phyloP scores from a whole-genome alignment of 2,113 vertebrate genomes.

The Lutjanus erythropterus region DNA sequence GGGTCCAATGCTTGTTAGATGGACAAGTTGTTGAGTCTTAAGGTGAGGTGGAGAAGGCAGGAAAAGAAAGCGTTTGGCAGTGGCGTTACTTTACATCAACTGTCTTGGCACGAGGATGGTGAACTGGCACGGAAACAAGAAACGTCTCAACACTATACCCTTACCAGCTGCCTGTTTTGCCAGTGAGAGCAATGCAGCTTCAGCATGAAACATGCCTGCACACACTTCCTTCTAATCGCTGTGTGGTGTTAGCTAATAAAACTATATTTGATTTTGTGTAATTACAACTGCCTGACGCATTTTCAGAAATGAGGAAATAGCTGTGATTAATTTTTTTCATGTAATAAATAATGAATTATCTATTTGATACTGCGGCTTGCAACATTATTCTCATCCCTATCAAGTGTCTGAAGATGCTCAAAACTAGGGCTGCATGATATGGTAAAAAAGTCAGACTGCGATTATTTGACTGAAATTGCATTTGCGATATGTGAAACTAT shows the following conservation, averaged over 20 bases:
- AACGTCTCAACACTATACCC: conserved; percentile 65
- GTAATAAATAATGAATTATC: not conserved
- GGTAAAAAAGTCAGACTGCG: no score
- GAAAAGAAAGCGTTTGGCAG: conserved; percentile 53
- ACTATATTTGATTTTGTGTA: conserved; percentile 46
- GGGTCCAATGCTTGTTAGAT: conserved; percentile 53
- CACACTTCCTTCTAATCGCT: conserved; percentile 54
- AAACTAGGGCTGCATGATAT: no score
- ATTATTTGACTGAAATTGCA: no score
- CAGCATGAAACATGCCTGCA: conserved; percentile 44
- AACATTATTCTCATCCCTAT: not conserved
- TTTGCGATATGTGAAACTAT: no score
- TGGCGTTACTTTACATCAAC: conserved; percentile 52
- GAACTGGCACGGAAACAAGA: conserved; percentile 54
- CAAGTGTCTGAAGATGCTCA: conserved; percentile 4
- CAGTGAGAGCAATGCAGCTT: conserved; percentile 45
- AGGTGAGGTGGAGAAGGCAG: conserved; percentile 60
- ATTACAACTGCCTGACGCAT: conserved; percentile 36
- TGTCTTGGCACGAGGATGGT: conserved; percentile 47
- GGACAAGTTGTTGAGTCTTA: conserved; percentile 45
- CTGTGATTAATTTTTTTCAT: conserved; percentile 10
- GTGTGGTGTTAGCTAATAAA: conserved; percentile 42
- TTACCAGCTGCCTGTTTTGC: conserved; percentile 70
- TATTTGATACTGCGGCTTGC: not conserved
- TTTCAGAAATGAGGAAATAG: conserved; percentile 13